These are phyloP conservation scores for Abramis brama DNA, from an alignment of 2,113 vertebrate species.

Conservation along the genomic window DNA sequence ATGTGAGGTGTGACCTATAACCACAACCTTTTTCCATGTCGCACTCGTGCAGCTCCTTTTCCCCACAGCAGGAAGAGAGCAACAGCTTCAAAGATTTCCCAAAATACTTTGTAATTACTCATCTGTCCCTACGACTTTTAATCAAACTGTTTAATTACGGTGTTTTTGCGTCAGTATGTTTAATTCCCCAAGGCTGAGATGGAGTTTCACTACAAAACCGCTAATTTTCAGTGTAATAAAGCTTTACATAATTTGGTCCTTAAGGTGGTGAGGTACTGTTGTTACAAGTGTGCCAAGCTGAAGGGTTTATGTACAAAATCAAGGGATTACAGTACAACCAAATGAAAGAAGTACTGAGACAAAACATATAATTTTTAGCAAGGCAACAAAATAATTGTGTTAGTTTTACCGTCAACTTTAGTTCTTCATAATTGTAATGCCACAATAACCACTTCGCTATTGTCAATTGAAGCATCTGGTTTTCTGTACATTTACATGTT, in stretches of 20 bases:
- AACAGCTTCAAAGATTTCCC: background rate
- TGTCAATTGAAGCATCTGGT: background rate
- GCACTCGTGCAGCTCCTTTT: background rate
- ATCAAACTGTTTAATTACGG: background rate
- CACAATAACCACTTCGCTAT: background rate
- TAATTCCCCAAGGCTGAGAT: background rate
- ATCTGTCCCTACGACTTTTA: background rate
- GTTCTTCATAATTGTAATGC: background rate
- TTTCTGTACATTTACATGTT: no score
- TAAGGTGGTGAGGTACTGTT: conserved; percentile 38
- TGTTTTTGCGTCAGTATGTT: conserved; percentile 10
- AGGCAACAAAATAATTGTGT: background rate
- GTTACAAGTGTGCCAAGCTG: conserved; percentile 15
- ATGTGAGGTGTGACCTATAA: conserved; percentile 32
- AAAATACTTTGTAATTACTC: background rate
- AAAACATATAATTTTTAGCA: background rate
- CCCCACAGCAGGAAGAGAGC: background rate
- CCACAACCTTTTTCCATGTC: background rate
- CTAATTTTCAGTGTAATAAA: conserved; percentile 29
- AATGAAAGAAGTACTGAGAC: background rate
- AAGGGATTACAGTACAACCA: background rate
- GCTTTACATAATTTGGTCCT: conserved; percentile 37
- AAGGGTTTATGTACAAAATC: conserved; percentile 44
- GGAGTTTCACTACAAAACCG: background rate
- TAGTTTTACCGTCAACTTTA: no score